Evolutionary conservation across 2,113 vertebrate species (phyloP), one percentile per base, ranked within the genome.

Genomic region (Zosterops japonicus): DNA sequence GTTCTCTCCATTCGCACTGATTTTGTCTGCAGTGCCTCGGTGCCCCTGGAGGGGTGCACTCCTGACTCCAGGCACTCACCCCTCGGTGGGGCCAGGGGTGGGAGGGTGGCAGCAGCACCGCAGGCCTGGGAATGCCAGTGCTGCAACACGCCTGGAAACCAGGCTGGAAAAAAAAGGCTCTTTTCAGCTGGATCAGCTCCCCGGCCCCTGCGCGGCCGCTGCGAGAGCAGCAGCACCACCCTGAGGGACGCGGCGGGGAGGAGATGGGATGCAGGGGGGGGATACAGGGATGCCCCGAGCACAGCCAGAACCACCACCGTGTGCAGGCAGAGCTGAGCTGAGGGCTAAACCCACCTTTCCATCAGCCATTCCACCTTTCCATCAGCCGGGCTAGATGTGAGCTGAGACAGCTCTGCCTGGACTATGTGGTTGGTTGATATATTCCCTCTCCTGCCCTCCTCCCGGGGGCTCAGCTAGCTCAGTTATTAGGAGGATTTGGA

Each of bases 221-320:
- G 77, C 12, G 33, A 95, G 95, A 95, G 96, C 96, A 94, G 95
- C 90, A 96, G 96, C 96, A 96, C 92, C 95, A 87, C 96, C 95
- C 81, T 74, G 93, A 96, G 96, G 96, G 95, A 93, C 21, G 11
- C 9, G 1, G 64, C 14, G 11, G 68, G 91, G 93, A 95, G 89
- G 5, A 78, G 56, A 41, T 0, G 1, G 49, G 84, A 59, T 14
- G n/a, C 64, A 17, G 91, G 0, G 4, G 4, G 4, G 27, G 17
- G 31, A 33, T 3, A 0, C 17, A 57, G 33, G 2, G 90, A 80
- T 74, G 20, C 53, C 41, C 29, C 5, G 24, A 9, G 36, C 59
- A 46, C 63, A 13, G 76, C 27, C 5, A 0, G 7, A n/a, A 44
- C 2, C 6, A 55, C 39, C 0, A 14, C 39, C 1, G 0, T 4